These are phyloP conservation scores for Neosilurus hyrtlii DNA, from an alignment of 2,797 vertebrate species.

Conservation along the genomic window DNA sequence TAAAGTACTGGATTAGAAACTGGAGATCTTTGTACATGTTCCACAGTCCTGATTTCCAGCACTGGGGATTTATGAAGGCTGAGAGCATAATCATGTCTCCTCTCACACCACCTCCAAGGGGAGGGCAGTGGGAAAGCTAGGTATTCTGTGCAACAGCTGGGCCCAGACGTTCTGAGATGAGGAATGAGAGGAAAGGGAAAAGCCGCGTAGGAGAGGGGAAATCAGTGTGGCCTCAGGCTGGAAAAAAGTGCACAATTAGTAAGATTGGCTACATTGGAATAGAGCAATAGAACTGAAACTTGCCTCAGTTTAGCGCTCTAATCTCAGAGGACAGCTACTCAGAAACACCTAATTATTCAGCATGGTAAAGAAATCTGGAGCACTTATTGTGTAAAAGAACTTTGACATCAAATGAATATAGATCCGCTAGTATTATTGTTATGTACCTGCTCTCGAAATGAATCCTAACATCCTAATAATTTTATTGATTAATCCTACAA, in stretches of 20 bases:
- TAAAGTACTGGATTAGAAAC: constrained; percentile 43
- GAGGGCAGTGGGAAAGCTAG: constrained; percentile 36
- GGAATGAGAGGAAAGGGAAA: constrained; percentile 34
- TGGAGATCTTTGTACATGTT: constrained; percentile 54
- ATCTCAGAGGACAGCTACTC: constrained; percentile 31
- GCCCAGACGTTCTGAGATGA: constrained; percentile 33
- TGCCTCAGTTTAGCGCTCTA: constrained; percentile 16
- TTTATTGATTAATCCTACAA: not conserved
- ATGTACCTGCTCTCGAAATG: constrained; percentile 11
- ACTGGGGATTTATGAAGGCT: constrained; percentile 52
- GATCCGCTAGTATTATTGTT: not conserved
- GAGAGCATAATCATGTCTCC: constrained; percentile 54
- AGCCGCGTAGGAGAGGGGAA: constrained; percentile 54
- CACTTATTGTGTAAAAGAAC: constrained; percentile 23
- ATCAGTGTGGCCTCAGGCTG: constrained; percentile 58
- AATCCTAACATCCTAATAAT: not conserved
- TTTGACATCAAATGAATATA: constrained; percentile 25
- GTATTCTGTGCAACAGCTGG: constrained; percentile 49
- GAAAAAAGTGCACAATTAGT: constrained; percentile 55
- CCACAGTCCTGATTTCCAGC: constrained; percentile 52
- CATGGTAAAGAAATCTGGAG: constrained; percentile 28
- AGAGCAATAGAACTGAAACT: constrained; percentile 48
- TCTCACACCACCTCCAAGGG: constrained; percentile 17
- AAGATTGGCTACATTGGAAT: constrained; percentile 58
- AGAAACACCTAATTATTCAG: constrained; percentile 29